Evolutionary conservation across 2,888 invertebrate species (phyloP).

Genomic region (Acanthosepion lycidas): DNA sequence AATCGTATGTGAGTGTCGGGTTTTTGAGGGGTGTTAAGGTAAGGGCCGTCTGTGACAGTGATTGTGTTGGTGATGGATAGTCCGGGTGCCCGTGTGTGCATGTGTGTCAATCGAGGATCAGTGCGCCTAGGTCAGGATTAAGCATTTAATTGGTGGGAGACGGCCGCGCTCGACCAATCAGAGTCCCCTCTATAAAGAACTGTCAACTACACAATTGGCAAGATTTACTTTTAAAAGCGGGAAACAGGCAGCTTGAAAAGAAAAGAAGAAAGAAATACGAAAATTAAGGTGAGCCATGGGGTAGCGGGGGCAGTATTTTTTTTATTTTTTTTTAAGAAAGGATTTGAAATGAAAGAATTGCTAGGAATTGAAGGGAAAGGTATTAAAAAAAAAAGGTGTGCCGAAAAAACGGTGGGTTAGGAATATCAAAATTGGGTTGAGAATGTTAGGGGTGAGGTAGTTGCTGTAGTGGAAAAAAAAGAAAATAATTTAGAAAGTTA

Average conservation of each 20-base stretch:
- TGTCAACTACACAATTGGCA: background rate
- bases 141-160: slow-evolving; percentile 13
- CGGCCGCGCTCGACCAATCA: background rate
- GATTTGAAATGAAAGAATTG: background rate
- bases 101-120: slow-evolving; percentile 12
- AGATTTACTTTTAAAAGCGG: background rate
- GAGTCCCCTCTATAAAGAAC: background rate
- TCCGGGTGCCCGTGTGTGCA: background rate
- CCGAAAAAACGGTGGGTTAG: too few relatives aligned
- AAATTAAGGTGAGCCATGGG: background rate
- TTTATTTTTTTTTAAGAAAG: background rate
- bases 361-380: background rate
- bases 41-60: background rate
- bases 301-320: background rate
- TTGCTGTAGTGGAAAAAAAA: too few relatives aligned
- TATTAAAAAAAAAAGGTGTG: background rate
- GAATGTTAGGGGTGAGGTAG: too few relatives aligned
- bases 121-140: background rate
- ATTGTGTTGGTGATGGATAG: slow-evolving; percentile 13
- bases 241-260: background rate
- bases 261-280: background rate
- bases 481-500: too few relatives aligned
- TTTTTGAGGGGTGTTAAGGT: background rate
- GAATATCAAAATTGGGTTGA: too few relatives aligned
- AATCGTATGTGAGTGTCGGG: background rate